Percentiles rank a stretch among this genome's conserved stretches.
These are phyloP conservation scores for Eremobia ochroleuca DNA, from an alignment of 2,888 invertebrate species.

Conservation along the genomic window DNA sequence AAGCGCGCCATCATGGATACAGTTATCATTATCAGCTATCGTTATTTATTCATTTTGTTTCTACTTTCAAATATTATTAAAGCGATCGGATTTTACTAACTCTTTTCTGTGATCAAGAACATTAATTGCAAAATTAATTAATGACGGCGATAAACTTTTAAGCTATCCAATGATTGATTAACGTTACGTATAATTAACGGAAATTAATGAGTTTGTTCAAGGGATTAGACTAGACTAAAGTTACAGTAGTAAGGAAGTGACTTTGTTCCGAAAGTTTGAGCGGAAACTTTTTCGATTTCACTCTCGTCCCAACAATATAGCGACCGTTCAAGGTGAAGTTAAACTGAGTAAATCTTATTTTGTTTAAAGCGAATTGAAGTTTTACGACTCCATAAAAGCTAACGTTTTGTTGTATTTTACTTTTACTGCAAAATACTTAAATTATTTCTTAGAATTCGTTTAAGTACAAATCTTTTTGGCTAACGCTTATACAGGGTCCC, in stretches of 20 bases:
- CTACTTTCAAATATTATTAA: neutral
- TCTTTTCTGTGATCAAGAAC: neutral
- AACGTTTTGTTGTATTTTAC: conserved; percentile 26
- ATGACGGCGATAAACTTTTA: conserved; percentile 35
- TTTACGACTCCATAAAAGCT: conserved; percentile 50
- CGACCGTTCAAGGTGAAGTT: conserved; percentile 51
- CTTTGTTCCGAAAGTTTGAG: conserved; percentile 41
- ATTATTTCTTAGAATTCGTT: conserved; percentile 13
- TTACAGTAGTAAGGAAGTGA: conserved; percentile 50
- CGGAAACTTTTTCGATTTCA: conserved; percentile 71
- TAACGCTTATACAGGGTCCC: too few relatives aligned
- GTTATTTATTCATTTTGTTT: neutral
- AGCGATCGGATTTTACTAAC: conserved; percentile 1
- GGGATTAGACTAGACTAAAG: conserved; percentile 25
- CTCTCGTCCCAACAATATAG: conserved; percentile 57
- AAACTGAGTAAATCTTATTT: conserved; percentile 55
- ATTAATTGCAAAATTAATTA: conserved; percentile 15
- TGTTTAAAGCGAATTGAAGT: conserved; percentile 54
- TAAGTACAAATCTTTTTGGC: conserved; percentile 7
- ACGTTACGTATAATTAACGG: conserved; percentile 33
- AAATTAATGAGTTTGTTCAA: conserved; percentile 39
- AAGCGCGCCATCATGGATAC: too few relatives aligned
- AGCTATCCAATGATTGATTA: conserved; percentile 46
- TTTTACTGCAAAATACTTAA: conserved; percentile 31
- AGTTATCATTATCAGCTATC: neutral